Conservation (phyloP, 2,888 invertebrate species). For the Tinea pellionella region DNA sequence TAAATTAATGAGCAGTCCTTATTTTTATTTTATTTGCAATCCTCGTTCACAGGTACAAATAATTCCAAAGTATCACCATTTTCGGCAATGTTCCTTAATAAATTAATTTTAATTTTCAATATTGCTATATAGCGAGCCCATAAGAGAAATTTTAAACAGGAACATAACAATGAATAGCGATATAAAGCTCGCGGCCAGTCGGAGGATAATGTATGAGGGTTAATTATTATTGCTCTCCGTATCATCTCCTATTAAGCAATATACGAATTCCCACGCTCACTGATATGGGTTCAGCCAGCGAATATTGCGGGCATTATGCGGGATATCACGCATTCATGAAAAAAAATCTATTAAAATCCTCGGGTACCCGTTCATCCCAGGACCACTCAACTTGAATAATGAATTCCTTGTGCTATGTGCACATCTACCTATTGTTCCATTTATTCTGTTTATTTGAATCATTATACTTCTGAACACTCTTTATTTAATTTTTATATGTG, state of each 20-base stretch:
- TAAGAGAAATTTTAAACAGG: not conserved
- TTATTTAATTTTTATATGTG: not conserved
- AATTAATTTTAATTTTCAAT: not conserved
- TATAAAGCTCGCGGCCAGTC: constrained; percentile 4
- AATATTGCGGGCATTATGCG: constrained; percentile 22
- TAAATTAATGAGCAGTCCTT: too few relatives aligned
- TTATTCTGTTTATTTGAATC: constrained; percentile 29
- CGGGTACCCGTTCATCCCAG: constrained; percentile 30
- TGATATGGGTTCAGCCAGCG: constrained; percentile 12
- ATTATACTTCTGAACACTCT: not conserved
- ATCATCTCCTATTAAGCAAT: constrained; percentile 16
- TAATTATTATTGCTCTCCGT: constrained; percentile 13
- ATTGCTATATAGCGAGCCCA: not conserved
- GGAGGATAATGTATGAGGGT: constrained; percentile 12
- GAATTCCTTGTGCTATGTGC: constrained; percentile 25
- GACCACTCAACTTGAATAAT: constrained; percentile 44
- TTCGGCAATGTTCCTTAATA: not conserved
- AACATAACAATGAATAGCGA: constrained; percentile 7
- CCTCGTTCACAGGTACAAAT: not conserved
- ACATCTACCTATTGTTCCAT: constrained; percentile 35
- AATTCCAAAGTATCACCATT: not conserved
- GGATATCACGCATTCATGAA: constrained; percentile 22
- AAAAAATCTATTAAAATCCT: constrained; percentile 33
- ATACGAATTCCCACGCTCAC: constrained; percentile 17
- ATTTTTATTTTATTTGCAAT: too few relatives aligned